Percentiles rank a stretch among this genome's conserved stretches.
phyloP scores from a whole-genome alignment of 2,797 vertebrate species.

The Pseudocheirus occidentalis region DNA sequence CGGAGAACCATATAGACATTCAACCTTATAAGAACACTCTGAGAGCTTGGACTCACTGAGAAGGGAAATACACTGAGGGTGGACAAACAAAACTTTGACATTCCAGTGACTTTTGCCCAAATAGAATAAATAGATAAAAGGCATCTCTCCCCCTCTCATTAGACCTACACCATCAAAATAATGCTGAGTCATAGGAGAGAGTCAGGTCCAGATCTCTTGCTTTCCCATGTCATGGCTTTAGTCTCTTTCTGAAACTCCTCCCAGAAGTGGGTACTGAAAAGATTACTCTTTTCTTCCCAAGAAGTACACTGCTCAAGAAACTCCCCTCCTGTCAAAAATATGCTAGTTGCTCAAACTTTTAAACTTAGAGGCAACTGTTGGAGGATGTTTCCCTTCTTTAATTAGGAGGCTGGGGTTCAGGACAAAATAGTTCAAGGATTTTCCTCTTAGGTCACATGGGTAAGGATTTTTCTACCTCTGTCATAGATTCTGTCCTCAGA shows the following conservation, averaged over 20 bases:
- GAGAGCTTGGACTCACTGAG: neutral
- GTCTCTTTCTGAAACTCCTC: neutral
- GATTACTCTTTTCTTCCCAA: neutral
- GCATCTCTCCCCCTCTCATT: neutral
- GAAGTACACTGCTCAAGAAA: neutral
- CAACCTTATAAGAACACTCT: neutral
- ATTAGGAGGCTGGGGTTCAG: neutral
- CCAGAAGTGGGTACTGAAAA: neutral
- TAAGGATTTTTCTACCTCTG: neutral
- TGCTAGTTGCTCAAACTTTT: neutral
- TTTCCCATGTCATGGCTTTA: neutral
- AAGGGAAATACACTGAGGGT: neutral
- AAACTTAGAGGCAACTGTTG: neutral
- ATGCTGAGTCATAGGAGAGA: neutral
- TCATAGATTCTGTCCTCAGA: neutral
- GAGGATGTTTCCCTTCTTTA: neutral
- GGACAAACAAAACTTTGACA: neutral
- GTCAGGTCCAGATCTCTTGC: neutral
- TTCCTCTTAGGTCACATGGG: neutral
- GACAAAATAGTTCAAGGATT: neutral
- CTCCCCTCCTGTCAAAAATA: neutral
- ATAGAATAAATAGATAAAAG: neutral
- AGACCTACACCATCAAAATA: neutral
- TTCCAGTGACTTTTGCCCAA: neutral
- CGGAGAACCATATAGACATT: neutral